These are phyloP conservation scores for Yoshiicerus persimilis DNA, from an alignment of 1,140 invertebrate species.

Conservation along the genomic window DNA sequence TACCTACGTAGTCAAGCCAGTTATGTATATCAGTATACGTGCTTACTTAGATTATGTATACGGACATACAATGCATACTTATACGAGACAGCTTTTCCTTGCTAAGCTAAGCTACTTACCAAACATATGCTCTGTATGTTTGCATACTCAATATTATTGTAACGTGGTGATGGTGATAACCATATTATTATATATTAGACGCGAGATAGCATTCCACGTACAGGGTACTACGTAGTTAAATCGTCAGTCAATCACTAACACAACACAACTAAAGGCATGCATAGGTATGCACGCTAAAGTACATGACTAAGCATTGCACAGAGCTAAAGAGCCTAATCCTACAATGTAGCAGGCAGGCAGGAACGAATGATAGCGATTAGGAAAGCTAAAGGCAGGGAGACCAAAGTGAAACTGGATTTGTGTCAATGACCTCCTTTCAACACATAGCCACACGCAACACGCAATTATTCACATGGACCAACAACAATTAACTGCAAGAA, in stretches of 20 bases:
- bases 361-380: conserved; percentile 1
- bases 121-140: no score
- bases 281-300: neutral
- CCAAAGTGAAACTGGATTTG: conserved; percentile 30
- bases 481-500: conserved; percentile 25
- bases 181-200: neutral
- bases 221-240: neutral
- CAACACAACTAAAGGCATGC: neutral
- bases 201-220: neutral
- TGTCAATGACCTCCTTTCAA: conserved; percentile 30
- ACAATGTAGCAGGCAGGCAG: neutral
- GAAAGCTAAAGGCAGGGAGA: conserved; percentile 15
- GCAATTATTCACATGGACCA: conserved; percentile 25
- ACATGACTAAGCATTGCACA: neutral
- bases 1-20: neutral
- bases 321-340: neutral
- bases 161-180: neutral
- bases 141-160: neutral
- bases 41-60: neutral
- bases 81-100: no score
- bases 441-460: conserved; percentile 27
- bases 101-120: no score
- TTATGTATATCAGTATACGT: neutral
- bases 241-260: neutral
- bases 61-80: no score